Evolutionary conservation across 2,888 invertebrate species (phyloP).

Genomic region (Tenthredo mesomela): DNA sequence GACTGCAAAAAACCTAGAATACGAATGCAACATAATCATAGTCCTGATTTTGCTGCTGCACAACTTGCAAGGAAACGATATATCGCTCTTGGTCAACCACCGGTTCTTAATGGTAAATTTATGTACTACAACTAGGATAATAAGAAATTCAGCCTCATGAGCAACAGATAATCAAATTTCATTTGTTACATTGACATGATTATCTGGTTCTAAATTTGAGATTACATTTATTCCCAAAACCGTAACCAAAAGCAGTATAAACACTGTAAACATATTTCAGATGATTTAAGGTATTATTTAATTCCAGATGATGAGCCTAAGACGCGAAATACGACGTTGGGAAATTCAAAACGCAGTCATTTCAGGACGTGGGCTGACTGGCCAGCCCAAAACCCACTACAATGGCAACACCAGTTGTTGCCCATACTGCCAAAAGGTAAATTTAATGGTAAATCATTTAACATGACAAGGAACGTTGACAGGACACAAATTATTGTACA

Average conservation of each 20-base stretch:
- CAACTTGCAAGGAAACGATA: constrained; percentile 74
- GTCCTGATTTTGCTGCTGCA: constrained; percentile 76
- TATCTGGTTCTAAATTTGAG: background rate
- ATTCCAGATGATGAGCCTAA: constrained; percentile 41
- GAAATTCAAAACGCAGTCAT: constrained; percentile 5
- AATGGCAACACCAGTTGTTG: constrained; percentile 2
- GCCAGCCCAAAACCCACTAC: background rate
- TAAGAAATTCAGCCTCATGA: background rate
- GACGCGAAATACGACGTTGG: background rate
- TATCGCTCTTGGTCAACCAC: constrained; percentile 66
- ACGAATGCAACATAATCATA: constrained; percentile 78
- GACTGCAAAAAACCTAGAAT: constrained; percentile 73
- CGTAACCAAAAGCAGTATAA: background rate
- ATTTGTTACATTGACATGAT: background rate
- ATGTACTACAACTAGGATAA: background rate
- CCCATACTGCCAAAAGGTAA: constrained; percentile 40
- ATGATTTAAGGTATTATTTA: background rate
- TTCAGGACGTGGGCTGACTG: constrained; percentile 33
- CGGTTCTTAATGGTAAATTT: constrained; percentile 61
- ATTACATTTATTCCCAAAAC: background rate
- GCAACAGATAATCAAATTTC: background rate
- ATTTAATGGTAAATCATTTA: background rate
- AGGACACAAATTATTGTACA: background rate
- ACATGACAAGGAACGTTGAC: background rate
- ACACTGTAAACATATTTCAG: background rate